Evolutionary conservation across 2,888 invertebrate genomes (phyloP).

Genomic region (Magallana nippona): DNA sequence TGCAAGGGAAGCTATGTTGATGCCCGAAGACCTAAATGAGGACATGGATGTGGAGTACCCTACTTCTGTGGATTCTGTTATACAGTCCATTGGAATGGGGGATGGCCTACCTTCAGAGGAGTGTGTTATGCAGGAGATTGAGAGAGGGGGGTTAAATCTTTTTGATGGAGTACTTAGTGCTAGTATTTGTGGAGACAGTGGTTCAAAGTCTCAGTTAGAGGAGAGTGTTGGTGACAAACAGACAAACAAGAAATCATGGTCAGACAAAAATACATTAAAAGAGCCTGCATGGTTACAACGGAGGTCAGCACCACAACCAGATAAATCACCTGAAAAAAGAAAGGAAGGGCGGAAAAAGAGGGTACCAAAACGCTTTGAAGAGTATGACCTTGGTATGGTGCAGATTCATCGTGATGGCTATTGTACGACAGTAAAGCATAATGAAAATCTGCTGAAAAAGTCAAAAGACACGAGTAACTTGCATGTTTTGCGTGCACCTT

Average conservation of each 20-base stretch:
- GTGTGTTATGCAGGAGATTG: slow-evolving; percentile 9
- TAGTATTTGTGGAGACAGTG: slow-evolving; percentile 23
- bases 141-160: slow-evolving; percentile 1
- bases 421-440: background rate
- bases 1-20: slow-evolving; percentile 6
- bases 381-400: background rate
- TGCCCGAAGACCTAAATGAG: slow-evolving; percentile 1
- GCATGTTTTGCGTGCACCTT: background rate
- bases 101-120: slow-evolving; percentile 14
- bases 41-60: slow-evolving; percentile 7
- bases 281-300: background rate
- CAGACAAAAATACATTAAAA: background rate
- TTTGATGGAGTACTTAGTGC: slow-evolving; percentile 26
- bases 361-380: slow-evolving; percentile 6
- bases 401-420: background rate
- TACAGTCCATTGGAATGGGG: slow-evolving; percentile 10
- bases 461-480: background rate
- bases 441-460: background rate
- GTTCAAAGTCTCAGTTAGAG: background rate
- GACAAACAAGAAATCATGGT: background rate
- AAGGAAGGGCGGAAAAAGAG: background rate
- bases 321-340: no score
- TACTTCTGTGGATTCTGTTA: slow-evolving; percentile 16
- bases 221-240: background rate
- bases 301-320: background rate